Conservation (phyloP, 1,140 invertebrate genomes). For the Hirudo medicinalis region DNA sequence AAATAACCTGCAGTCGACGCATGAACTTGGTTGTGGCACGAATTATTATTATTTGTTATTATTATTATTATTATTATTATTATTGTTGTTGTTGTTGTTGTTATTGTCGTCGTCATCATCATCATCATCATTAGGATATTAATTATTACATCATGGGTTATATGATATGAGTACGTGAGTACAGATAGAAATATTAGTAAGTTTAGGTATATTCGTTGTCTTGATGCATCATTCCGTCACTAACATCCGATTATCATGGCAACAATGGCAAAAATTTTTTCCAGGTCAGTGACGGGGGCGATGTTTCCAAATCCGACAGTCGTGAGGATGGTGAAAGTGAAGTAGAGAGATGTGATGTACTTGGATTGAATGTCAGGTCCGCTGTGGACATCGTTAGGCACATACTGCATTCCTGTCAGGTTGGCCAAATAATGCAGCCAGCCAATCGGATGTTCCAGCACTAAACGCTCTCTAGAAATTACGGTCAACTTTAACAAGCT, state of each 20-base stretch:
- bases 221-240: background rate
- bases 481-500: background rate
- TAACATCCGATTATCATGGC: conserved; percentile 22
- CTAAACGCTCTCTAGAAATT: conserved; percentile 28
- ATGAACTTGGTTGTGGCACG: too few relatives aligned
- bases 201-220: too few relatives aligned
- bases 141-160: too few relatives aligned
- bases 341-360: conserved; percentile 82
- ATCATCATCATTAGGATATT: too few relatives aligned
- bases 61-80: too few relatives aligned
- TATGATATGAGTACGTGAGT: too few relatives aligned
- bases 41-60: too few relatives aligned
- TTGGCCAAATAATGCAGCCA: conserved; percentile 78
- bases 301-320: conserved; percentile 88
- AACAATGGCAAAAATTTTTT: conserved; percentile 54
- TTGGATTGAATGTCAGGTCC: conserved; percentile 36
- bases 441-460: conserved; percentile 43
- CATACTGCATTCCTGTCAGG: background rate
- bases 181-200: too few relatives aligned
- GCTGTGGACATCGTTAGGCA: conserved; percentile 10
- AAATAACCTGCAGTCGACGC: too few relatives aligned
- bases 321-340: conserved; percentile 78
- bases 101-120: too few relatives aligned
- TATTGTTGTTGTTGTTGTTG: too few relatives aligned
- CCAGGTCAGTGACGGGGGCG: conserved; percentile 71